A percentile compares a stretch with the other conserved stretches of the same genome.
Conservation (phyloP, 1,140 invertebrate genomes). For the Cardiocondyla obscurior region DNA sequence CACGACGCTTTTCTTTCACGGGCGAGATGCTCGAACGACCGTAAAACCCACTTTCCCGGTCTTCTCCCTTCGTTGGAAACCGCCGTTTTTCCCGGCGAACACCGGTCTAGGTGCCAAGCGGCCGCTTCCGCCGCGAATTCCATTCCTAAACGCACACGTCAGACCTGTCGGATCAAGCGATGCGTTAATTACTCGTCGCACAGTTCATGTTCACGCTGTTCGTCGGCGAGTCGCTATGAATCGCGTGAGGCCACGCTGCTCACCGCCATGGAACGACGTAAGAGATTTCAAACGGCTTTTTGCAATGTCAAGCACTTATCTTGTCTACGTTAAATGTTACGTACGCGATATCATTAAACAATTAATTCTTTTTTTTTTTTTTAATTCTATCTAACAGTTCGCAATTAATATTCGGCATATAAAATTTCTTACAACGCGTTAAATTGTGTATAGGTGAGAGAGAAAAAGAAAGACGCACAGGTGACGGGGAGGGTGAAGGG, state of each 20-base stretch:
- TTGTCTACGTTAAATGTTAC: not conserved
- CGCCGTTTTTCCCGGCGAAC: constrained; percentile 36
- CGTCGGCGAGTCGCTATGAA: not conserved
- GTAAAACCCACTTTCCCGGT: constrained; percentile 3
- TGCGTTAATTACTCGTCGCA: constrained; percentile 66
- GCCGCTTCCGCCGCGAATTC: constrained; percentile 66
- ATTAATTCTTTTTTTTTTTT: no score
- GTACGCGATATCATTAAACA: not conserved
- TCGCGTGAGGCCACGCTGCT: constrained; percentile 63
- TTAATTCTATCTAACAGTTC: no score
- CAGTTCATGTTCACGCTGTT: constrained; percentile 11
- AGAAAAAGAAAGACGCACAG: no score
- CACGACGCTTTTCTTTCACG: constrained; percentile 56
- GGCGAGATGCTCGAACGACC: not conserved
- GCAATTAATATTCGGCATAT: no score
- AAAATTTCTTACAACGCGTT: no score
- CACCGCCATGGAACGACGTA: not conserved
- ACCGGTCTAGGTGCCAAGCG: constrained; percentile 66
- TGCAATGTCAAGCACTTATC: not conserved
- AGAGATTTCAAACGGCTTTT: not conserved
- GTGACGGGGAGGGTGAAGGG: no score
- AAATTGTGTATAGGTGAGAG: no score
- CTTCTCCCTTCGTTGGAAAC: constrained; percentile 33
- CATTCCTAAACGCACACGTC: constrained; percentile 63
- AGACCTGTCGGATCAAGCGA: constrained; percentile 65